Base-by-base conservation (phyloP, 2,888 invertebrate genomes). In the Aradus depressus region DNA sequence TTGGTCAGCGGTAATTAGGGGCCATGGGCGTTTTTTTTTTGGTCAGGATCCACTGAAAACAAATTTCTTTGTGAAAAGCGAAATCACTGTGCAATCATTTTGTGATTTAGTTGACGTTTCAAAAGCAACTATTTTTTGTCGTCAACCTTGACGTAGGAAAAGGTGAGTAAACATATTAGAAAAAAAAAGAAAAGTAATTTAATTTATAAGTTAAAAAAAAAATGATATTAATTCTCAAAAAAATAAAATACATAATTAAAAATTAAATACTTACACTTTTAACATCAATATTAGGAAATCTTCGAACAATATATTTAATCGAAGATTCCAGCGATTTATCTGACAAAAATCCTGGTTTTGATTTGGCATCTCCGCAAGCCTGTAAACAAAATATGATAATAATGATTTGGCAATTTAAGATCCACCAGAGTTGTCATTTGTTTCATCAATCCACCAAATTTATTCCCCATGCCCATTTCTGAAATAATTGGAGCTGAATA, bases 261-360 rank as follows among this genome's bases (percentile, higher is more conserved):
- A 47, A 45, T 6, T 23, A 49, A 22, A 10, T 22, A 59, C 61
- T 61, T 60, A 68, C 67, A 4, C 90, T 86, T 70, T 95, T 93
- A 2, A 87, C 77, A 70, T 98, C 98, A 60, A 96, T 85, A 60
- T 87, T 88, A 2, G 98, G 98, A 67, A 99, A 98, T 64, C 90
- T 80, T 64, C 92, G 79, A 1, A 93, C 85, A 62, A 99, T 91
- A 56, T 85, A 86, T 67, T 95, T 95, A 50, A 97, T 92, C 1
- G 92, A 88, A 1, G 91, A 88, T 67, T 99, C 98, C 62, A 98
- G 73, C n/a, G 83, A 84, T 69, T 97, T 97, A 66, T 99, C 98
- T 0, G 93, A 92, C 1, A 99, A 73, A 66, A 98, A 98, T 0
- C 87, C 84, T 5, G 98, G 98, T 67, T 97, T 97, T 0, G 95